A percentile compares a stretch with the other conserved stretches of the same genome.
These are phyloP conservation scores for Trichoplusia ni DNA, from an alignment of 1,140 invertebrate species.

Conservation along the genomic window DNA sequence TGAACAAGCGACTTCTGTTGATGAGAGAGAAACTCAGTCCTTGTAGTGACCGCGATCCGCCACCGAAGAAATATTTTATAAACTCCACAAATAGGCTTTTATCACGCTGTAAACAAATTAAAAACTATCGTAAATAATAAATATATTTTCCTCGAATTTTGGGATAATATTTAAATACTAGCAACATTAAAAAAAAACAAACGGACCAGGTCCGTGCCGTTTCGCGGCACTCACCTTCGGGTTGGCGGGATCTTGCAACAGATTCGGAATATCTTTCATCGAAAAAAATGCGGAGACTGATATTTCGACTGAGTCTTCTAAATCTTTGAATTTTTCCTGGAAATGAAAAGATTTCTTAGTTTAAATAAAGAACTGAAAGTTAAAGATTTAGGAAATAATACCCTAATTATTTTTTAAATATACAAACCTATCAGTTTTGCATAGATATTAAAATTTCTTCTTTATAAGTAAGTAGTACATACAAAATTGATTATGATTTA, in stretches of 20 bases:
- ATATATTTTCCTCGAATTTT: background rate
- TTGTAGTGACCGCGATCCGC: slow-evolving; percentile 69
- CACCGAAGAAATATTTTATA: slow-evolving; percentile 68
- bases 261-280: slow-evolving; percentile 78
- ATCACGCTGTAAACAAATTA: slow-evolving; percentile 56
- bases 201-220: background rate
- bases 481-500: too few relatives aligned
- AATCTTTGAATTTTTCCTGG: slow-evolving; percentile 73
- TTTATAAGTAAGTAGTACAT: too few relatives aligned
- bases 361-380: background rate
- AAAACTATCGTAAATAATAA: background rate
- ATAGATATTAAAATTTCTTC: too few relatives aligned
- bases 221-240: slow-evolving; percentile 73
- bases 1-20: slow-evolving; percentile 63
- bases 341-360: slow-evolving; percentile 43
- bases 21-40: slow-evolving; percentile 68
- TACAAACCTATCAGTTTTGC: too few relatives aligned
- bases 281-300: slow-evolving; percentile 77
- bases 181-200: slow-evolving; percentile 4
- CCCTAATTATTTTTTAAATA: too few relatives aligned
- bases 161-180: background rate
- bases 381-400: too few relatives aligned
- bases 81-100: slow-evolving; percentile 72
- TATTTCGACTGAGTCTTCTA: slow-evolving; percentile 80
- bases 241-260: slow-evolving; percentile 77